Base-by-base conservation (phyloP, 2,797 vertebrate genomes). In the Oophaga sylvatica region DNA sequence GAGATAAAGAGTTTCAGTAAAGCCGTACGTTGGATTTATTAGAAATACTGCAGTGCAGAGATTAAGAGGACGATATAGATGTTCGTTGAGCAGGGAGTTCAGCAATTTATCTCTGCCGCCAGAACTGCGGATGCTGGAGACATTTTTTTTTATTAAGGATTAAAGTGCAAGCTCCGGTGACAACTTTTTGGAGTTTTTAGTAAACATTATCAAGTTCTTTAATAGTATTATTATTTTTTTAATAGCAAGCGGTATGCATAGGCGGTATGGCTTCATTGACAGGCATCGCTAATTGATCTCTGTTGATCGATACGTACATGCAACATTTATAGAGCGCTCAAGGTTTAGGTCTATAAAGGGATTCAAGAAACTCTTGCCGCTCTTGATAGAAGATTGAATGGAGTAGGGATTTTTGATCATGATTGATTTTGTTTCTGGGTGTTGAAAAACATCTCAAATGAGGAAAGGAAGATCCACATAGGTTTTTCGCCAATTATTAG, bases 21-120 rank as follows among this genome's bases (percentile, higher is more conserved):
- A 83, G 73, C 31, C 41, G 81, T 83, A 48, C 62, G n/a, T 60
- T 59, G 81, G 70, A 78, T 79, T 65, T 87, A 83, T 82, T 83
- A 78, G 62, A 70, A 83, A 77, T 76, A 62, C 57, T 82, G 80
- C 70, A 87, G 80, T 67, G 86, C 71, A 80, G 85, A 80, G 85
- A 77, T 81, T 77, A 60, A 77, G 60, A 87, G 70, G 62, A 70
- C 60, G 76, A 87, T 87, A 48, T 71, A 73, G 56, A 85, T 85
- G 73, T 85, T 85, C 60, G 26, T 41, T 63, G 73, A 85, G 73
- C 71, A 67, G 26, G 35, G 2, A 53, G n/a, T 85, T 85, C 53
- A 26, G 62, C 57, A 48, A 85, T 85, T 85, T 85, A 85, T 85
- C 73, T 85, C n/a, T 53, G 48, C 73, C 77, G 73, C 83, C 73